Evolutionary conservation across 2,797 vertebrate species (phyloP), one percentile per base, ranked within the genome.

Genomic region (Harpagifer antarcticus): DNA sequence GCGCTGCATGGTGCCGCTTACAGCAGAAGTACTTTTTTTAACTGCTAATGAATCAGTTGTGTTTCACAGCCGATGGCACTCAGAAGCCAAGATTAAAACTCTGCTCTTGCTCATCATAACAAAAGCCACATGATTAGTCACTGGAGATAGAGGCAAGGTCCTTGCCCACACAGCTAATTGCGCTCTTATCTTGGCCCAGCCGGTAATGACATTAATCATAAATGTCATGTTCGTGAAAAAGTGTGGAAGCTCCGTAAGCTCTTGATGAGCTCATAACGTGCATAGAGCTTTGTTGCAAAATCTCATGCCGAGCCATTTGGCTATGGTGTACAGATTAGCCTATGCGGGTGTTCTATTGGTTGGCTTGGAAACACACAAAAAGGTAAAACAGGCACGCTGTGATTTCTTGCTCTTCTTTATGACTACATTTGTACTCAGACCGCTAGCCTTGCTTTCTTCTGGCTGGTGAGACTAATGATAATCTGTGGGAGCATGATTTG

Each of bases 111-210:
- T 91, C 90, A 92, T 91, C 88, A 90, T 85, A 88, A 90, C 86
- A 88, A 92, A 91, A 90, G 80, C 79, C 79, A 72, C 44, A 69
- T 88, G 90, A 92, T 93, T 90, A 92, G 88, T 84, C 84, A 81
- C 27, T 83, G 86, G 78, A 90, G 89, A 90, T 83, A 54, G 84
- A 89, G 90, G 90, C 91, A 86, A 91, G 91, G 91, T 92, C 88
- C 84, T 89, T 89, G 83, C 86, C 88, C 86, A 83, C 84, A 81
- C 78, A 76, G 76, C 86, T 92, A 93, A 94, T 89, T 92, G 90
- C 89, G 88, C 83, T 91, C 85, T 93, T 92, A 92, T 93, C 89
- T 85, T 47, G 50, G 83, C 74, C 82, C 76, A 54, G 80, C 49
- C 49, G 15, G 78, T 85, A 76, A 91, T 72, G 76, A 67, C 82